Conservation (phyloP, 1,140 invertebrate species). For the Frieseomelitta varia region DNA sequence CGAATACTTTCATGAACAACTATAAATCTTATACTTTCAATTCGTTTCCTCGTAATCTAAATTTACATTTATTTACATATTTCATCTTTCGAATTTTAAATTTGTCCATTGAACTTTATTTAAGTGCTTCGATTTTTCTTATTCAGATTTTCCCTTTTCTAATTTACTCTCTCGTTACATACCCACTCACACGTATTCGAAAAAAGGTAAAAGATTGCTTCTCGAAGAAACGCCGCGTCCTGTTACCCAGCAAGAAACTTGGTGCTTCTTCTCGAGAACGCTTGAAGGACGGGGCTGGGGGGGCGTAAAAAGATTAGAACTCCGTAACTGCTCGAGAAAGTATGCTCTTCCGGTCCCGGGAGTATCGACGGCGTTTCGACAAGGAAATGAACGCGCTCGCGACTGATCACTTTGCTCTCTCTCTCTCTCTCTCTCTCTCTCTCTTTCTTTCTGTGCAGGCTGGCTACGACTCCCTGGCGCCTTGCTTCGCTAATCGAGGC, state of each 20-base stretch:
- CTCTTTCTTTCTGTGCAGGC: constrained; percentile 47
- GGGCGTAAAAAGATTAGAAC: constrained; percentile 49
- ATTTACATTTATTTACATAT: background rate
- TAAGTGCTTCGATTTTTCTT: too few species aligned
- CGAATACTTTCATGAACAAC: background rate
- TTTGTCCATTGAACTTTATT: background rate
- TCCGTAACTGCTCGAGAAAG: constrained; percentile 34
- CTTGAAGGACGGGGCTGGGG: background rate
- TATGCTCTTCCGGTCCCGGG: constrained; percentile 41
- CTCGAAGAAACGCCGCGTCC: background rate
- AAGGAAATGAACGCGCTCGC: constrained; percentile 55
- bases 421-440: background rate
- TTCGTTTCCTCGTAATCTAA: background rate
- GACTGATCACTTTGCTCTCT: background rate
- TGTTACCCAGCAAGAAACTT: background rate
- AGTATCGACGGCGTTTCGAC: constrained; percentile 58
- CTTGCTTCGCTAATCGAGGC: constrained; percentile 79
- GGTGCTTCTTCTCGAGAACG: background rate
- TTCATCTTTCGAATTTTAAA: background rate
- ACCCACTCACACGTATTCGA: background rate
- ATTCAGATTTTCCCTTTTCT: background rate
- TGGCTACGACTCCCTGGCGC: constrained; percentile 77
- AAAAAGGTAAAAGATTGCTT: background rate
- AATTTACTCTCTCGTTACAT: background rate
- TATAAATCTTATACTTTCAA: background rate